Percentiles rank a stretch among this genome's conserved stretches.
phyloP scores from a whole-genome alignment of 2,888 invertebrate genomes.

The Microplitis deprimator region DNA sequence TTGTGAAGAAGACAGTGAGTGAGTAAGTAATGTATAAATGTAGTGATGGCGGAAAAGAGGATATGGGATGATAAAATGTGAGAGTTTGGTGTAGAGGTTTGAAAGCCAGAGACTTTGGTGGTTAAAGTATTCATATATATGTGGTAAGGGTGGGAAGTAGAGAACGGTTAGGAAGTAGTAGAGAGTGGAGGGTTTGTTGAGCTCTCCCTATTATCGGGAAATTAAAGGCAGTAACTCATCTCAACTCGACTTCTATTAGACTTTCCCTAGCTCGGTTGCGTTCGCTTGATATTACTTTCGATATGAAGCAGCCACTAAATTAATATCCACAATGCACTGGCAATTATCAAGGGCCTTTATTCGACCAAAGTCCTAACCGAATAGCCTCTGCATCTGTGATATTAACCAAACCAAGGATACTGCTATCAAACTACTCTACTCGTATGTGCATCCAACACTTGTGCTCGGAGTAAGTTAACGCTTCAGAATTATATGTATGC shows the following conservation, averaged over 20 bases:
- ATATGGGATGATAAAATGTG: slow-evolving; percentile 25
- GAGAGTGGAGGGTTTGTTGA: slow-evolving; percentile 54
- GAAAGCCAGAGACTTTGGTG: slow-evolving; percentile 36
- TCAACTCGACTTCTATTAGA: slow-evolving; percentile 67
- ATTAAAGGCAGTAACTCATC: slow-evolving; percentile 69
- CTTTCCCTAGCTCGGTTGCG: slow-evolving; percentile 58
- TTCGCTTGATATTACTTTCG: slow-evolving; percentile 67
- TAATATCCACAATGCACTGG: slow-evolving; percentile 69
- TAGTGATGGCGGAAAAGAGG: slow-evolving; percentile 29
- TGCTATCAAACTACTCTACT: neutral
- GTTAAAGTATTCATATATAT: neutral
- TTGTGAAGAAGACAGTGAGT: slow-evolving; percentile 28
- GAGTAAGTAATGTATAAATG: slow-evolving; percentile 43
- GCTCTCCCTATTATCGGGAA: slow-evolving; percentile 65
- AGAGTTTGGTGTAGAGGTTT: slow-evolving; percentile 6
- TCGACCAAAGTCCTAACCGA: slow-evolving; percentile 36
- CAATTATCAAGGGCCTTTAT: slow-evolving; percentile 58
- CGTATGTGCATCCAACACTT: slow-evolving; percentile 21
- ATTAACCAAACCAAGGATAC: slow-evolving; percentile 26
- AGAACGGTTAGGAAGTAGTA: slow-evolving; percentile 41
- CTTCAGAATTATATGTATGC: neutral
- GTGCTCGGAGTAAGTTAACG: neutral
- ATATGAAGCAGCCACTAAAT: slow-evolving; percentile 69
- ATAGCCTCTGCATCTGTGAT: slow-evolving; percentile 41
- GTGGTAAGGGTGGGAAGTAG: slow-evolving; percentile 23